phyloP scores from a whole-genome alignment of 2,888 invertebrate species.

The Pseudoips prasinana region DNA sequence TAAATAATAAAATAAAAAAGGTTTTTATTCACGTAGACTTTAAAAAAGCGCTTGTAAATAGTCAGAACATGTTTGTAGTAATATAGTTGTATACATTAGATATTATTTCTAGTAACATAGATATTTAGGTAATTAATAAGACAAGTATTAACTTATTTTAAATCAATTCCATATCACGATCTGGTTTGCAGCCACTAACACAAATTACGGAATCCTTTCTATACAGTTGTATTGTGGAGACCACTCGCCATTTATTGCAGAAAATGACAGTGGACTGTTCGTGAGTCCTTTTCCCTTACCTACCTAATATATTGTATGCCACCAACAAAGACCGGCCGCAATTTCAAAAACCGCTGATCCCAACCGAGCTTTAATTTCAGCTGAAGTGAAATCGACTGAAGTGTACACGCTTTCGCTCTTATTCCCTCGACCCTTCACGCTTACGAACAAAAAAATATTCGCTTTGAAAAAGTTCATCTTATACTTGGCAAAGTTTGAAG shows the following conservation, averaged over 20 bases:
- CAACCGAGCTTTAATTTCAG: constrained; percentile 63
- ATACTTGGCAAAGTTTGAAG: constrained; percentile 33
- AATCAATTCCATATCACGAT: no score
- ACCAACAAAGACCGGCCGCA: constrained; percentile 49
- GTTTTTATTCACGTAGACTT: no score
- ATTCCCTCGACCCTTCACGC: constrained; percentile 55
- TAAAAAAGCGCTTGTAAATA: no score
- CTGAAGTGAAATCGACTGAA: constrained; percentile 67
- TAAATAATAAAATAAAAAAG: no score
- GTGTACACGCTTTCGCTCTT: constrained; percentile 74
- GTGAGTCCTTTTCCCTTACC: constrained; percentile 19
- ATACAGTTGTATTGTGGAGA: constrained; percentile 27
- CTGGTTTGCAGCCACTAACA: no score
- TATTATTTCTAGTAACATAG: no score
- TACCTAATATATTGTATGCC: constrained; percentile 38
- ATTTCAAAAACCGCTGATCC: constrained; percentile 58
- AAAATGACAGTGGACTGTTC: constrained; percentile 33
- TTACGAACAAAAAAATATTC: constrained; percentile 45
- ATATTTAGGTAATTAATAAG: no score
- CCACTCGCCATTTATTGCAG: constrained; percentile 22
- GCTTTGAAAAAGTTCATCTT: constrained; percentile 41
- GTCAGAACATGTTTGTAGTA: no score
- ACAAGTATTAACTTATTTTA: no score
- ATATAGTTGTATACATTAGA: no score
- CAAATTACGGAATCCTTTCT: no score